These are phyloP conservation scores for Phyllotis vaccarum DNA, from an alignment of 2,797 vertebrate genomes.

Conservation along the genomic window DNA sequence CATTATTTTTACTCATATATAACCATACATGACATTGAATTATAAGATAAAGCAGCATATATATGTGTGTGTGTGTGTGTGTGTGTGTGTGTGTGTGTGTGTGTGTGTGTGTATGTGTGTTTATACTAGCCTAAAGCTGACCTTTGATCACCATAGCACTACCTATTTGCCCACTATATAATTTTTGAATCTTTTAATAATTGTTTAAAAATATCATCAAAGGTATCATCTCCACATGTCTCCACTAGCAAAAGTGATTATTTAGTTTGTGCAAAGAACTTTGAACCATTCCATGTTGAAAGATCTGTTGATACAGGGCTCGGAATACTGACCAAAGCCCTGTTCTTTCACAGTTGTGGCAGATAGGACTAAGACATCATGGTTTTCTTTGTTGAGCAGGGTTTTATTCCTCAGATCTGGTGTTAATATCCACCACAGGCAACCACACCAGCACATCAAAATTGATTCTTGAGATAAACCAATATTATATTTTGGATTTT, in stretches of 20 bases:
- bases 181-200: neutral
- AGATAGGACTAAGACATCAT: neutral
- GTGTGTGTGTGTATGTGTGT: no score
- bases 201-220: neutral
- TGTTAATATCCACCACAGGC: neutral
- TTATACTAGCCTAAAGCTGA: neutral
- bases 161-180: neutral
- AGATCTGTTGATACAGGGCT: neutral
- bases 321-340: neutral
- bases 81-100: no score
- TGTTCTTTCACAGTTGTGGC: neutral
- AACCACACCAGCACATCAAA: neutral
- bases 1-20: neutral
- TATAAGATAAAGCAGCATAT: neutral
- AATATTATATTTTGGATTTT: neutral
- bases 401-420: neutral
- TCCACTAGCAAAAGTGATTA: neutral
- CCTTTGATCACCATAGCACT: neutral
- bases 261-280: neutral
- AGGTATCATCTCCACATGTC: neutral
- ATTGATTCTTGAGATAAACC: neutral
- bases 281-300: neutral
- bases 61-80: neutral
- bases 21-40: neutral
- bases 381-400: neutral